Evolutionary conservation across 2,113 vertebrate genomes (phyloP).

Genomic region (Siphamia tubifer): DNA sequence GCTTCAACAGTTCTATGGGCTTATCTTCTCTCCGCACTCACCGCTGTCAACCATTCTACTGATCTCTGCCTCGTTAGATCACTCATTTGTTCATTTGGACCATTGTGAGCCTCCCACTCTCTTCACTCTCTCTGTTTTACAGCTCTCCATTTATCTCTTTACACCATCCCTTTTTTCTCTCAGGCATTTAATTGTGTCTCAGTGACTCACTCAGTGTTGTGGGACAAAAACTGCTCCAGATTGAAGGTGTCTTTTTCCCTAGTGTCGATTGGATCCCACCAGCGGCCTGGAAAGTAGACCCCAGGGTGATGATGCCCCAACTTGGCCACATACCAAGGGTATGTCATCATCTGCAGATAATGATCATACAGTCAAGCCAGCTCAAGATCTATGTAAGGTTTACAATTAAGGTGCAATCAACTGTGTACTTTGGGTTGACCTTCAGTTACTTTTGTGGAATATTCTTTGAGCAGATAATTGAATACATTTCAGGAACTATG

Average conservation of each 20-base stretch:
- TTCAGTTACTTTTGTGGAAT: too few relatives aligned
- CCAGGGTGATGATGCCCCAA: conserved; percentile 87
- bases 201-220: conserved; percentile 89
- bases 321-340: conserved; percentile 93
- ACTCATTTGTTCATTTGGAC: conserved; percentile 62
- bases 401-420: not conserved
- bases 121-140: not conserved
- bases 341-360: conserved; percentile 93
- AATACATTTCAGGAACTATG: too few relatives aligned
- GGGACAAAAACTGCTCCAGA: conserved; percentile 89
- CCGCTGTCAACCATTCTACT: conserved; percentile 40
- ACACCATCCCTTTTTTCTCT: conserved; percentile 10
- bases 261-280: conserved; percentile 84
- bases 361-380: conserved; percentile 5
- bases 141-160: conserved; percentile 21
- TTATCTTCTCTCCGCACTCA: conserved; percentile 65
- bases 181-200: not conserved
- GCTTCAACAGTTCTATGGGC: conserved; percentile 42
- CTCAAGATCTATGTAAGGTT: not conserved
- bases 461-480: too few relatives aligned
- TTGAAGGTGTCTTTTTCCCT: conserved; percentile 85
- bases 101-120: conserved; percentile 43
- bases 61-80: conserved; percentile 68
- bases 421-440: too few relatives aligned
- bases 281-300: conserved; percentile 87